These are phyloP conservation scores for Lypha dubia DNA, from an alignment of 2,888 invertebrate genomes.

Conservation along the genomic window DNA sequence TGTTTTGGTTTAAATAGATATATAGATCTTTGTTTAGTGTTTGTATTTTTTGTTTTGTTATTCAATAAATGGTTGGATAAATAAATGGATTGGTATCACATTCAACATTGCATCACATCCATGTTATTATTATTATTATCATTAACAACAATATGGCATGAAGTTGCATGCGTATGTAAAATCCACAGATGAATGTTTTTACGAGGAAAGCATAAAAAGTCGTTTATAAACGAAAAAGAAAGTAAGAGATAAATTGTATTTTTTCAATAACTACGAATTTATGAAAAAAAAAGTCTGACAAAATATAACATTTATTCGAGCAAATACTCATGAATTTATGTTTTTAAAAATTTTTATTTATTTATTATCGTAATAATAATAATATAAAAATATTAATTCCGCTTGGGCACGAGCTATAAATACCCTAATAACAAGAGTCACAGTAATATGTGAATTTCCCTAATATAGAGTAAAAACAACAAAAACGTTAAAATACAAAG, in stretches of 20 bases:
- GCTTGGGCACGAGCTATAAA: no score
- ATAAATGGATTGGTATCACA: conserved; percentile 39
- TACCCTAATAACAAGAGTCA: no score
- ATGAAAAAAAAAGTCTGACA: no score
- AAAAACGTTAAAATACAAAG: no score
- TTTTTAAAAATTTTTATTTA: no score
- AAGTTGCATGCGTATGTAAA: neutral
- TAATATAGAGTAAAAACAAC: no score
- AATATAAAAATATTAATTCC: no score
- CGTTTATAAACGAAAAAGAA: neutral
- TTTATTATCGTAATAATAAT: no score
- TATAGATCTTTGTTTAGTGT: conserved; percentile 43
- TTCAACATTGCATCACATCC: conserved; percentile 52
- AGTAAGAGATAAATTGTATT: neutral
- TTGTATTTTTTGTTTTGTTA: conserved; percentile 47
- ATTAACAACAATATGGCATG: conserved; percentile 34
- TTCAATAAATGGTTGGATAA: conserved; percentile 42
- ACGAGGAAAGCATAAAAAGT: conserved; percentile 3
- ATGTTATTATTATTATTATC: conserved; percentile 33
- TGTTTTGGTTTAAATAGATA: conserved; percentile 30
- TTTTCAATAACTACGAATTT: no score
- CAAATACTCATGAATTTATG: no score
- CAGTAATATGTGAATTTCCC: no score
- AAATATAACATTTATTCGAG: no score
- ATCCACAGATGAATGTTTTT: neutral